Base-by-base conservation (phyloP, 2,888 invertebrate genomes). In the Muscina levida region DNA sequence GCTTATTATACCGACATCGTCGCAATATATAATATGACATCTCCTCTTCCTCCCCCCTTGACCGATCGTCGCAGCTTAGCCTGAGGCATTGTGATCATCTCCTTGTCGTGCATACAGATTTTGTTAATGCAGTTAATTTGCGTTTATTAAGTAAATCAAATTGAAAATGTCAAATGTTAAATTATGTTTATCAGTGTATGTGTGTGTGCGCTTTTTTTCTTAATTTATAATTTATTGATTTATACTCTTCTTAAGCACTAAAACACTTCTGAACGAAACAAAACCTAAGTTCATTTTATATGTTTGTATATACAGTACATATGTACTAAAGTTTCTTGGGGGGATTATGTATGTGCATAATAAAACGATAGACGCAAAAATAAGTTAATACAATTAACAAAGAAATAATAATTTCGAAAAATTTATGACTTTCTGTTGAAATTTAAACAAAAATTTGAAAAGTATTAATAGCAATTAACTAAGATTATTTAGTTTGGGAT, bases 91-190 rank as follows among this genome's bases (percentile, higher is more conserved):
- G 3, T 31, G 2, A 11, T n/a, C 42, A 44, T 44, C 42, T 44
- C 11, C n/a, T 44, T 44, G 42, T 19, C 4, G 19, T 48, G n/a
- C n/a, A n/a, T n/a, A n/a, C n/a, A n/a, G n/a, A n/a, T 59, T 48
- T 57, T 26, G 26, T 57, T n/a, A 17, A 37, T 59, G 37, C 72
- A 59, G 57, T 71, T 67, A 71, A 80, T 80, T 80, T 80, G 70
- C 67, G 71, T 77, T 81, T 68, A 72, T 72, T 81, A 81, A 77
- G 19, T 74, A 81, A 77, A 77, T 81, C 81, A 81, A 81, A 81
- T 62, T 81, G 67, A 6, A 81, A 81, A 81, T 81, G 77, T 42
- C 81, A 81, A 81, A 81, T 72, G 81, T 74, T 77, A 81, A 77
- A 31, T 77, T 71, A 59, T n/a, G n/a, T n/a, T n/a, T n/a, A n/a